These are phyloP conservation scores for Oryzias sinensis DNA, from an alignment of 2,797 vertebrate species.

Conservation along the genomic window DNA sequence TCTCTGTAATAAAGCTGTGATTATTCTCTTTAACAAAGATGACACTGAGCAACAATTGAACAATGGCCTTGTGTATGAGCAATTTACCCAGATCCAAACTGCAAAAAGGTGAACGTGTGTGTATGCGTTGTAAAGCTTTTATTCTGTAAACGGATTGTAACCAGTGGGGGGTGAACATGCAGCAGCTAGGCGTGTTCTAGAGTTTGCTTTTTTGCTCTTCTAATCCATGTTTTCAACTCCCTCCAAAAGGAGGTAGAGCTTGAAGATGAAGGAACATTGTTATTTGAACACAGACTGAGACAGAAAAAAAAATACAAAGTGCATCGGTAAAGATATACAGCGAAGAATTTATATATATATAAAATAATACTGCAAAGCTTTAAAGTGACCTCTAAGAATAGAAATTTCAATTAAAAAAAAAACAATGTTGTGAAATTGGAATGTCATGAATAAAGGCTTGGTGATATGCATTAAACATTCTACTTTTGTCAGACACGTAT, in stretches of 20 bases:
- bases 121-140: not conserved
- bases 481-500: no score
- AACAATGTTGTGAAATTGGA: no score
- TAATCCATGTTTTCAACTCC: constrained; percentile 64
- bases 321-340: constrained; percentile 21
- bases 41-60: constrained; percentile 8
- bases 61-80: not conserved
- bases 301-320: constrained; percentile 22
- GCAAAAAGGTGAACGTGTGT: not conserved
- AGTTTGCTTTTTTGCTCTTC: constrained; percentile 64
- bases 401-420: not conserved
- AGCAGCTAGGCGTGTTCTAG: constrained; percentile 55
- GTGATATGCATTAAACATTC: no score
- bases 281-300: constrained; percentile 43
- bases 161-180: constrained; percentile 39
- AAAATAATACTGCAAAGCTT: constrained; percentile 17
- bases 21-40: constrained; percentile 15
- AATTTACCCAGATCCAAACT: not conserved
- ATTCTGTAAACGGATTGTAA: constrained; percentile 46
- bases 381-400: constrained; percentile 20
- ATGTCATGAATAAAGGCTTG: no score
- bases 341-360: constrained; percentile 36
- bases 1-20: constrained; percentile 10
- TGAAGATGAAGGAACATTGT: constrained; percentile 25
- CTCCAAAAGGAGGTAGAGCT: constrained; percentile 41